phyloP scores from a whole-genome alignment of 2,888 invertebrate species.

The Heteropelma amictum region DNA sequence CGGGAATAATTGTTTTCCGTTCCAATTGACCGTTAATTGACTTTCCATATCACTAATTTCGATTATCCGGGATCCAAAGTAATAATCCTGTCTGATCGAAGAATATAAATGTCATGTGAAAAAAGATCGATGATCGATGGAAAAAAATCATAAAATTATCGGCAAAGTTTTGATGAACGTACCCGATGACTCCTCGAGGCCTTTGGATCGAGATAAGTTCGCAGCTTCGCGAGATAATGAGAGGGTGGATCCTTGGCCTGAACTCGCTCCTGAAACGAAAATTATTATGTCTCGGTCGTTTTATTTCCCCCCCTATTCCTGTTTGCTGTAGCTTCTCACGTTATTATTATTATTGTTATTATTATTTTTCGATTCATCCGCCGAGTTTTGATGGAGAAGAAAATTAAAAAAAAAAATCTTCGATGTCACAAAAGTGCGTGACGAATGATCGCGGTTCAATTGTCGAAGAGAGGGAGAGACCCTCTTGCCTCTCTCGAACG shows the following conservation, averaged over 20 bases:
- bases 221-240: constrained; percentile 96
- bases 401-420: neutral
- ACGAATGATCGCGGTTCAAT: neutral
- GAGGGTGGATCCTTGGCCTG: constrained; percentile 98
- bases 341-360: too few species aligned
- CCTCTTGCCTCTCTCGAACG: neutral
- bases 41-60: too few species aligned
- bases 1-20: neutral
- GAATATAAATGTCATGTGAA: too few species aligned
- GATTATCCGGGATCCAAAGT: too few species aligned
- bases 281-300: constrained; percentile 3
- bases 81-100: too few species aligned
- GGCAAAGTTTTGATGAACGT: constrained; percentile 76
- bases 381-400: too few species aligned
- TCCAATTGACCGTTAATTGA: too few species aligned
- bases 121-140: constrained; percentile 6
- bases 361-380: neutral
- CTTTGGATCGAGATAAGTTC: constrained; percentile 97
- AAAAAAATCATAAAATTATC: constrained; percentile 18
- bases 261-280: constrained; percentile 90
- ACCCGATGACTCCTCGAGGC: constrained; percentile 97
- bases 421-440: neutral
- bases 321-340: too few species aligned
- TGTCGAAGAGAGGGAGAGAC: neutral
- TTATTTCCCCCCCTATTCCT: neutral